Evolutionary conservation across 30 jellyfish, hydroid and myxozoan species (phyloP).

Genomic region (Aurelia sp.): DNA sequence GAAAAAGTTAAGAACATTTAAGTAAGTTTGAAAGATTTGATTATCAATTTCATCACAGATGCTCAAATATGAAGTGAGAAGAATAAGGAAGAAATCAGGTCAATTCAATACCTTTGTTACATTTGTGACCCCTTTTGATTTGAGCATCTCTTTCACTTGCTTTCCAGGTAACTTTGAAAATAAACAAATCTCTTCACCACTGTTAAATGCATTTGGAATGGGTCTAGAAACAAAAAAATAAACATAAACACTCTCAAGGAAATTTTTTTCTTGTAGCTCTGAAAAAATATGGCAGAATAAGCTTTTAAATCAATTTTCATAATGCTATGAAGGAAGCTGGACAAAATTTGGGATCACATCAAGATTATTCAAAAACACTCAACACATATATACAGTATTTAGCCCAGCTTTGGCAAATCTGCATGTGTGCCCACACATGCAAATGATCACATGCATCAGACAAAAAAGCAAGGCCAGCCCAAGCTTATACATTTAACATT

Average conservation of each 20-base stretch:
- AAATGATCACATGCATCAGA: no score
- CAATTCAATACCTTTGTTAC: conserved; percentile 64
- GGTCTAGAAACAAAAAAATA: conserved; percentile 53
- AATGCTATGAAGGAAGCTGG: no score
- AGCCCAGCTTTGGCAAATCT: no score
- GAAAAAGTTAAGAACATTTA: background rate
- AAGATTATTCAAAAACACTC: no score
- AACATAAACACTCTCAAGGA: background rate
- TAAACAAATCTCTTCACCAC: conserved; percentile 75
- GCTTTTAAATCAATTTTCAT: no score
- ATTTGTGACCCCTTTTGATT: conserved; percentile 70
- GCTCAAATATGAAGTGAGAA: background rate
- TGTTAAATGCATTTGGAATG: conserved; percentile 69
- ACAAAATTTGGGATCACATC: no score
- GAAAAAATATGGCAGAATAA: no score
- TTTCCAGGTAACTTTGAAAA: conserved; percentile 90
- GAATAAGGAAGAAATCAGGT: background rate
- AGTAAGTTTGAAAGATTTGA: background rate
- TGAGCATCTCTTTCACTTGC: conserved; percentile 61
- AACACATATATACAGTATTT: no score
- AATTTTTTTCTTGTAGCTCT: background rate
- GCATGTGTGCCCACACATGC: no score
- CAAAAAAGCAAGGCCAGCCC: no score
- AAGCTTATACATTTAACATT: no score
- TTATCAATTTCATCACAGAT: background rate